Percentiles rank a stretch among this genome's conserved stretches.
phyloP scores from a whole-genome alignment of 2,888 invertebrate species.

The Amblyjoppa fuscipennis region DNA sequence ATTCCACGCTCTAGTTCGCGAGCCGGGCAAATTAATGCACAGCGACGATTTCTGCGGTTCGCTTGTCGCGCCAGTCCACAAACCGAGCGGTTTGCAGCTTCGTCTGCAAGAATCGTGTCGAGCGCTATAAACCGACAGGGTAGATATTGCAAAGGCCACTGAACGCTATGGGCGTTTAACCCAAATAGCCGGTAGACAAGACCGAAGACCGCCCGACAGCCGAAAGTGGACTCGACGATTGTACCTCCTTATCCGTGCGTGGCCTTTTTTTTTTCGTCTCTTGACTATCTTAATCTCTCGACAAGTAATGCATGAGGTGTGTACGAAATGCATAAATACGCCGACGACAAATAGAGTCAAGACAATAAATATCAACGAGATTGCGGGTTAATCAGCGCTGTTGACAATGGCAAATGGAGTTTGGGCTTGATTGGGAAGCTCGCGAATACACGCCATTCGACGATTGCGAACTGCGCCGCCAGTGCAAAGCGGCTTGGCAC shows the following conservation, averaged over 20 bases:
- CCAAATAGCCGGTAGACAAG: background rate
- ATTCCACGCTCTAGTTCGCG: constrained; percentile 17
- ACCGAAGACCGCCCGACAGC: background rate
- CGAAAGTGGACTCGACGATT: background rate
- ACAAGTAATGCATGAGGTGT: too few relatives aligned
- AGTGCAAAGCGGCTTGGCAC: background rate
- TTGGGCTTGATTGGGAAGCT: constrained; percentile 46
- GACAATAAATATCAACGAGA: background rate
- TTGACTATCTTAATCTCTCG: background rate
- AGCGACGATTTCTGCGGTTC: constrained; percentile 1
- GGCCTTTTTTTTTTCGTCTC: background rate
- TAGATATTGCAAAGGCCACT: background rate
- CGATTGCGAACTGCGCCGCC: constrained; percentile 1
- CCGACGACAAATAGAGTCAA: too few relatives aligned
- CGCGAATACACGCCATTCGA: constrained; percentile 32
- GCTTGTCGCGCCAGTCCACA: constrained; percentile 5
- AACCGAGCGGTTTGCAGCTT: constrained; percentile 19
- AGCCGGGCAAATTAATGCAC: constrained; percentile 17
- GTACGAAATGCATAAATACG: too few relatives aligned
- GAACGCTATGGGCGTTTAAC: background rate
- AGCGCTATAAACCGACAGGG: background rate
- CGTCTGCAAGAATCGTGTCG: background rate
- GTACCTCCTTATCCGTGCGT: background rate
- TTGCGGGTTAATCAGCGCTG: constrained; percentile 15
- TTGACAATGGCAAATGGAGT: constrained; percentile 43